These are phyloP conservation scores for Scaptomyza flava DNA, from an alignment of 2,888 invertebrate species.

Conservation along the genomic window DNA sequence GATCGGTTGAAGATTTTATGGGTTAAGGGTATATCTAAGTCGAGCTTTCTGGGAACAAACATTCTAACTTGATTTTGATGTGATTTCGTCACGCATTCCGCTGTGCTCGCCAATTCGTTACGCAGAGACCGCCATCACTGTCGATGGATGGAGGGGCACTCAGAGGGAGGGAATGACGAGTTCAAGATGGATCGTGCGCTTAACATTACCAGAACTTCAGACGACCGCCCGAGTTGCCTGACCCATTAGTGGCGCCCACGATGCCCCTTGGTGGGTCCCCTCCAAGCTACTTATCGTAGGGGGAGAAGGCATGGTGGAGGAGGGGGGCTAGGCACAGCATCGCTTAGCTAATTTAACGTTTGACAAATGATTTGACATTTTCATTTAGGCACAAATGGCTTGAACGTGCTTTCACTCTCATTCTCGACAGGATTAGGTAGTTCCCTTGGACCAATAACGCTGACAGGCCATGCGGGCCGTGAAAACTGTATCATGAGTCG, in stretches of 20 bases:
- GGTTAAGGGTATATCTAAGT: neutral
- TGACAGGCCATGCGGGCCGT: conserved; percentile 71
- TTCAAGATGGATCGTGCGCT: conserved; percentile 58
- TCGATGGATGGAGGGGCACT: neutral
- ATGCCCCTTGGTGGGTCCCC: conserved; percentile 25
- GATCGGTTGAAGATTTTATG: neutral
- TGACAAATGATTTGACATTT: conserved; percentile 76
- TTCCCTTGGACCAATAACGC: conserved; percentile 26
- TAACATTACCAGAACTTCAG: conserved; percentile 40
- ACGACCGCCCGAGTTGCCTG: conserved; percentile 51
- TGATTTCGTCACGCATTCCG: conserved; percentile 69
- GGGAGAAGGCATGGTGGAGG: neutral
- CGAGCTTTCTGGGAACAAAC: neutral
- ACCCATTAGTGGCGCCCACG: conserved; percentile 48
- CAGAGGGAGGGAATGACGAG: conserved; percentile 41
- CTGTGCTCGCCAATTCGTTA: conserved; percentile 68
- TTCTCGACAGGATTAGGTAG: conserved; percentile 53
- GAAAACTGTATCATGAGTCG: conserved; percentile 9
- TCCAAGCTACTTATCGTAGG: conserved; percentile 14
- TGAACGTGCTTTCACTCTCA: conserved; percentile 42
- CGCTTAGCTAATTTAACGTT: conserved; percentile 62
- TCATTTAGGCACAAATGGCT: conserved; percentile 60
- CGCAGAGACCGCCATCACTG: conserved; percentile 41
- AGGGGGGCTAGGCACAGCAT: conserved; percentile 4
- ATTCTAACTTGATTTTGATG: conserved; percentile 13